phyloP scores from a whole-genome alignment of 2,113 vertebrate genomes.

The Crotalus viridis region DNA sequence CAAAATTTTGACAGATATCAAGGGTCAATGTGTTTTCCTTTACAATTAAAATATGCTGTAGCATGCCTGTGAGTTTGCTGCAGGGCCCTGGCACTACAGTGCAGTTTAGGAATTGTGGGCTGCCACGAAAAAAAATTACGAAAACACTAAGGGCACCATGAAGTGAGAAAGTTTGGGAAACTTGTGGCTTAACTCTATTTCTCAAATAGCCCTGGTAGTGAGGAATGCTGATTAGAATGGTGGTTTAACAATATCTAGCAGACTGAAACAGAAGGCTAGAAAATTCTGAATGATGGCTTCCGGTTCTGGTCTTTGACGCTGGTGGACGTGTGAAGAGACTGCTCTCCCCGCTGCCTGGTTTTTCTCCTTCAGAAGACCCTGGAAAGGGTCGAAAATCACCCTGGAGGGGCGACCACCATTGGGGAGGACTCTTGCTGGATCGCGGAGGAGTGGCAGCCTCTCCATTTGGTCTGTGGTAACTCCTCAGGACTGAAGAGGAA shows the following conservation, averaged over 20 bases:
- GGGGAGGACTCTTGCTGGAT: too few species aligned
- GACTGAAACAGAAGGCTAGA: not conserved
- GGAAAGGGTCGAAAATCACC: too few species aligned
- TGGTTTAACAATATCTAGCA: not conserved
- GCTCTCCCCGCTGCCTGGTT: too few species aligned
- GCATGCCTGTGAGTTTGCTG: not conserved
- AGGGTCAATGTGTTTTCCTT: not conserved
- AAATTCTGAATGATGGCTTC: not conserved
- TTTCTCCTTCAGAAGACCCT: too few species aligned
- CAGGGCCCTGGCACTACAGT: not conserved
- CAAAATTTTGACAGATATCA: not conserved
- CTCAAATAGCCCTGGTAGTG: not conserved
- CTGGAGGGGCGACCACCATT: too few species aligned
- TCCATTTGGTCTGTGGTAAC: too few species aligned
- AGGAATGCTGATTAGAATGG: not conserved
- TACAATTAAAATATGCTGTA: not conserved
- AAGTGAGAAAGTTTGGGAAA: not conserved
- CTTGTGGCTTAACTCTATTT: not conserved
- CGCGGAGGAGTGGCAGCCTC: too few species aligned
- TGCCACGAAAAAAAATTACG: not conserved
- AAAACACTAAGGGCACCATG: not conserved
- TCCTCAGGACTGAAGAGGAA: too few species aligned
- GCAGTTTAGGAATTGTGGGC: not conserved
- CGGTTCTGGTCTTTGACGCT: too few species aligned
- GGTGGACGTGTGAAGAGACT: too few species aligned